These are phyloP conservation scores for Sebastes itinus DNA, from an alignment of 2,797 vertebrate species.

Conservation along the genomic window DNA sequence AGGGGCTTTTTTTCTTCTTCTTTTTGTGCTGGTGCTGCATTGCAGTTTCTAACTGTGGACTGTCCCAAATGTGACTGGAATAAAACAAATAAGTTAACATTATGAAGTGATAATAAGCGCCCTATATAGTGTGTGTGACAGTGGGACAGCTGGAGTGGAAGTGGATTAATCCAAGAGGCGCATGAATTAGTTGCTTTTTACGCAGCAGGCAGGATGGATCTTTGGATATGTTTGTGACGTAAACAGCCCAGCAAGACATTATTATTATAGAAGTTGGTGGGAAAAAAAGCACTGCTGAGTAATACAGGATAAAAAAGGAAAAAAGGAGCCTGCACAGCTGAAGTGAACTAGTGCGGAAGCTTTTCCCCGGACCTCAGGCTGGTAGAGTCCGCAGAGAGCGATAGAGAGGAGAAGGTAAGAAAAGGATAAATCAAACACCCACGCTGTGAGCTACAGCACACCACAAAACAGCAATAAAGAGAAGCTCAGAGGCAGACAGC, in stretches of 20 bases:
- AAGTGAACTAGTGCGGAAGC: constrained; percentile 70
- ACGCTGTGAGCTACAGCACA: constrained; percentile 54
- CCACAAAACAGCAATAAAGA: constrained; percentile 46
- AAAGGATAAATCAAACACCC: constrained; percentile 66
- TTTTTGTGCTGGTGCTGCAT: constrained; percentile 86
- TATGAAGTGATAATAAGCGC: constrained; percentile 51
- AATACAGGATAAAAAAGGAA: neutral
- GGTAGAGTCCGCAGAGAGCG: constrained; percentile 63
- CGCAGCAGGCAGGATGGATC: constrained; percentile 58
- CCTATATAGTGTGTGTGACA: constrained; percentile 22
- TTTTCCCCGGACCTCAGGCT: constrained; percentile 64
- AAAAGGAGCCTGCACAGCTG: constrained; percentile 35
- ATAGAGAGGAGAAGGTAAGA: constrained; percentile 37
- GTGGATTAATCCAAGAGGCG: constrained; percentile 72
- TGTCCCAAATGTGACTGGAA: constrained; percentile 82
- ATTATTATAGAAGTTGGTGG: constrained; percentile 56
- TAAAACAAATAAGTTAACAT: constrained; percentile 66
- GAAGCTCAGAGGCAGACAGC: constrained; percentile 37
- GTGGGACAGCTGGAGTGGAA: constrained; percentile 58
- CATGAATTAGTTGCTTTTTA: constrained; percentile 55
- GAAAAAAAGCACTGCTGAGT: neutral
- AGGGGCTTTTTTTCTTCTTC: constrained; percentile 16
- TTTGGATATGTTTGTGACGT: constrained; percentile 43
- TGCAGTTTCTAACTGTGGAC: constrained; percentile 84
- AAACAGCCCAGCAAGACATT: constrained; percentile 47